Conservation (phyloP, 2,888 invertebrate species). For the Meta bourneti region DNA sequence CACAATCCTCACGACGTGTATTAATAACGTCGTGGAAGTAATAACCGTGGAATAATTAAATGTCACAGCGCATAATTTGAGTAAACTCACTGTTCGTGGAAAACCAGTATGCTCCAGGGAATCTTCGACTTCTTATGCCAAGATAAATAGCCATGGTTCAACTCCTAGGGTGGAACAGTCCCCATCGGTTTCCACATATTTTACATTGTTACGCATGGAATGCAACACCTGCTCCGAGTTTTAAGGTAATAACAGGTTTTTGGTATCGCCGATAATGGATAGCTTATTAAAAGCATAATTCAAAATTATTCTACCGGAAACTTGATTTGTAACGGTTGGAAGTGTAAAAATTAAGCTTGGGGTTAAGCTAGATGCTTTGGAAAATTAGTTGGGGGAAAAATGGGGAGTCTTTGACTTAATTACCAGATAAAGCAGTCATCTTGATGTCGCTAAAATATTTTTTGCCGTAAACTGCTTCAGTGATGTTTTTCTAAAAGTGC, state of each 20-base stretch:
- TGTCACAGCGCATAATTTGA: constrained; percentile 53
- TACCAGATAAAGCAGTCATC: no score
- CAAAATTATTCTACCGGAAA: constrained; percentile 31
- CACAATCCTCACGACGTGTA: background rate
- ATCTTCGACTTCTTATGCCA: constrained; percentile 7
- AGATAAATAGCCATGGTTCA: constrained; percentile 28
- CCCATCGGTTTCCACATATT: constrained; percentile 36
- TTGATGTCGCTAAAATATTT: no score
- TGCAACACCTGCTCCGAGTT: constrained; percentile 20
- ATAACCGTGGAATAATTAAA: constrained; percentile 58
- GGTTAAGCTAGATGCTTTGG: background rate
- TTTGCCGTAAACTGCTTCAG: no score
- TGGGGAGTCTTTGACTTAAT: no score
- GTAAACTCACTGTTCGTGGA: constrained; percentile 45
- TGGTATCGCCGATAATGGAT: constrained; percentile 25
- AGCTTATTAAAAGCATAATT: constrained; percentile 32
- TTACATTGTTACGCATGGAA: constrained; percentile 32
- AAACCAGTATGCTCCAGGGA: constrained; percentile 49
- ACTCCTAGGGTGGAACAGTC: background rate
- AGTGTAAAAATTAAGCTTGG: background rate
- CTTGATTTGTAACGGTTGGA: background rate
- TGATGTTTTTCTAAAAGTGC: no score
- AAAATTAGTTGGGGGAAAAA: no score
- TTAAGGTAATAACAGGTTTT: constrained; percentile 40
- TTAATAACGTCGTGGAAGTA: constrained; percentile 21